phyloP scores from a whole-genome alignment of 2,797 vertebrate species.

The Atherinosoma microstoma region DNA sequence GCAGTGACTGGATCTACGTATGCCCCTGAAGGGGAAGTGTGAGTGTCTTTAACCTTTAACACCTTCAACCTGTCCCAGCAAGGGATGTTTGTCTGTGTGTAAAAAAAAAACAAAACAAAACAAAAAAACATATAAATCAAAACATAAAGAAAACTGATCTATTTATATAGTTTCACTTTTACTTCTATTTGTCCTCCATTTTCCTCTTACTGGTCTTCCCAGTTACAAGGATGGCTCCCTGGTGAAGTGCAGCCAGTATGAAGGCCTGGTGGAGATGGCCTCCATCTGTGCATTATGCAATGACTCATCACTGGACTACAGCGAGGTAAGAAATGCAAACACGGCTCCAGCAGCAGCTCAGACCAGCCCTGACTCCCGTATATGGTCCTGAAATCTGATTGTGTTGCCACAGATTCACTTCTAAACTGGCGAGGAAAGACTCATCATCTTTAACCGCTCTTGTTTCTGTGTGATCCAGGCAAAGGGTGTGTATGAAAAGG shows the following conservation, averaged over 20 bases:
- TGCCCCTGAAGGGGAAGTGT: conserved; percentile 87
- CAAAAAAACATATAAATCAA: not conserved
- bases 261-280: conserved; percentile 84
- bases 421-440: not conserved
- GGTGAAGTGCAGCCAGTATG: conserved; percentile 81
- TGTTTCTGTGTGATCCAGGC: conserved; percentile 60
- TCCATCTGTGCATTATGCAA: conserved; percentile 86
- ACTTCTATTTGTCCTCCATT: not conserved
- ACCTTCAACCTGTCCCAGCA: conserved; percentile 17
- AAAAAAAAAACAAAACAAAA: no score
- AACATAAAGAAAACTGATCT: not conserved
- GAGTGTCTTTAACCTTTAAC: conserved; percentile 77
- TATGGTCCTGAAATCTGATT: conserved; percentile 19
- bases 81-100: not conserved
- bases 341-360: not conserved
- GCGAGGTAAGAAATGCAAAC: conserved; percentile 71
- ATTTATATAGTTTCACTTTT: not conserved
- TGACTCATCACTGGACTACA: conserved; percentile 86
- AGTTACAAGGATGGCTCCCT: conserved; percentile 78
- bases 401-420: not conserved
- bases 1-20: conserved; percentile 87
- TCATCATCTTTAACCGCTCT: not conserved
- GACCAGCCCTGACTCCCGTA: not conserved
- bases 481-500: conserved; percentile 85
- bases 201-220: conserved; percentile 1